These are phyloP conservation scores for Morpho deidamia DNA, from an alignment of 2,888 invertebrate genomes.

Conservation along the genomic window DNA sequence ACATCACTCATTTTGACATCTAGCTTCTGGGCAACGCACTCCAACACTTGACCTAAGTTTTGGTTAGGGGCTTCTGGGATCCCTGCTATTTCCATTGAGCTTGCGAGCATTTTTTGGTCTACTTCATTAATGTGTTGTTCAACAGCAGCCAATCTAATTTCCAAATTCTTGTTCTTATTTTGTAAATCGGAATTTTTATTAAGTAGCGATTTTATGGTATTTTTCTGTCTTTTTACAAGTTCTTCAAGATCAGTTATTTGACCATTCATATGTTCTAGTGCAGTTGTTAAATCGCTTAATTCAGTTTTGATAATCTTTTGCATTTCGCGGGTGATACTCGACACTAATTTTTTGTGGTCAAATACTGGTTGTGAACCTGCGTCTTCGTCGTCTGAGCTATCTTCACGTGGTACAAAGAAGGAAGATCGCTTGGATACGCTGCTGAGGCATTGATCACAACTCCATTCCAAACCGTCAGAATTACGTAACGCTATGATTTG, in stretches of 20 bases:
- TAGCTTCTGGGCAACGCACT: too few species aligned
- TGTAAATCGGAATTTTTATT: conserved; percentile 26
- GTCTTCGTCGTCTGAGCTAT: conserved; percentile 18
- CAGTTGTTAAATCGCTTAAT: conserved; percentile 14
- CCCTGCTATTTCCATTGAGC: conserved; percentile 17
- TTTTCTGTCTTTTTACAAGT: conserved; percentile 23
- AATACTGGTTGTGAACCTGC: neutral
- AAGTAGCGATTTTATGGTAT: conserved; percentile 19
- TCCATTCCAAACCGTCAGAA: conserved; percentile 24
- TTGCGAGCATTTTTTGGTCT: conserved; percentile 22
- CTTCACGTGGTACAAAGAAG: conserved; percentile 23
- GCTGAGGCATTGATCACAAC: conserved; percentile 15
- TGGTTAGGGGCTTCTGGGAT: conserved; percentile 16
- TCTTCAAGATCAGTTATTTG: conserved; percentile 20
- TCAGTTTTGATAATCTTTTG: conserved; percentile 27
- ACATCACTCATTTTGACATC: too few species aligned
- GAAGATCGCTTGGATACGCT: conserved; percentile 22
- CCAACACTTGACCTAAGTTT: too few species aligned
- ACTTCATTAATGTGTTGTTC: neutral
- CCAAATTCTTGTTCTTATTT: conserved; percentile 1
- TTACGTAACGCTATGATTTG: conserved; percentile 12
- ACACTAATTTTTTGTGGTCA: conserved; percentile 20
- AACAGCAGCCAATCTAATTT: neutral
- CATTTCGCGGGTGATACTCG: conserved; percentile 22
- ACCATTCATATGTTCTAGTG: conserved; percentile 21